Base-by-base conservation (phyloP, 2,888 invertebrate genomes). In the Hydrotaea cyrtoneurina region DNA sequence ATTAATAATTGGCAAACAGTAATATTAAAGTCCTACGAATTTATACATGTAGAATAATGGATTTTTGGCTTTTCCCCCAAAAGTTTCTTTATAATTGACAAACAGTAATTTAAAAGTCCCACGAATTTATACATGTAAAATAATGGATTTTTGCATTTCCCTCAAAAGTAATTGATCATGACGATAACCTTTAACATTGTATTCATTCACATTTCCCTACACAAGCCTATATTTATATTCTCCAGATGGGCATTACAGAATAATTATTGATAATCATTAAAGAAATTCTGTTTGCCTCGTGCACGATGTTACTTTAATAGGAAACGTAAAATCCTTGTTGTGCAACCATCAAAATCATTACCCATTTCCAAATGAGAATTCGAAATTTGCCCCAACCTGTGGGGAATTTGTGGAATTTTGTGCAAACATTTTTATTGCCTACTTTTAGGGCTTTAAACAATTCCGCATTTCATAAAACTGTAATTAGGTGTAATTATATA, bases 401-500 rank as follows among this genome's bases (percentile, higher is more conserved):
- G 50, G 5, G 55, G 21, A 21, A 3, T 19, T 8, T 10, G n/a
- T n/a, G 50, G 50, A 50, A n/a, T 50, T 50, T n/a, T 4, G n/a
- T n/a, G 50, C 50, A 64, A 64, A 36, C 17, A 64, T 31, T 64
- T 64, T 64, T 31, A 64, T 64, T 64, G 64, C 39, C 39, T 64
- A 21, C 59, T 59, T 59, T 59, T 15, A 59, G 15, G 59, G 26
- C n/a, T 13, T 59, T 59, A 23, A 59, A 31, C 64, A 64, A 19
- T 69, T 43, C 69, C n/a, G 5, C 46, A 46, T 69, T 46, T 43
- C 69, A 69, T 46, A 69, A 69, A 69, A 69, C 23, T 23, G 43
- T 69, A 46, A 69, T 69, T 69, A 69, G 69, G 21, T 46, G 46
- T 69, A 69, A 69, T 69, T 69, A 46, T 69, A 69, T 43, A 21